A percentile compares a stretch with the other conserved stretches of the same genome.
These are phyloP conservation scores for Uria lomvia DNA, from an alignment of 2,113 vertebrate genomes.

Conservation along the genomic window DNA sequence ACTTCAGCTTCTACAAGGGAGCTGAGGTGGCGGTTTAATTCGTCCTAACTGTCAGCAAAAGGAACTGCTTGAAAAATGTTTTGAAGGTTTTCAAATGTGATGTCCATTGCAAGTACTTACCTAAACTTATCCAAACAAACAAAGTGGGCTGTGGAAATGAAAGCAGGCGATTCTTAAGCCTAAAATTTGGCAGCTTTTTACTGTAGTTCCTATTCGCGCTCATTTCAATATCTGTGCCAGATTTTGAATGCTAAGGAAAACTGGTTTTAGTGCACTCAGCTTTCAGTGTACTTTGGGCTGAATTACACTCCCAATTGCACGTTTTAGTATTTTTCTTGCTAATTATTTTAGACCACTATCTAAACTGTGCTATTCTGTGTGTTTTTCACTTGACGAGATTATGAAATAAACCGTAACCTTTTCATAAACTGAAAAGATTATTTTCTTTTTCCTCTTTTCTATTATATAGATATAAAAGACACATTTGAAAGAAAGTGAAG, in stretches of 20 bases:
- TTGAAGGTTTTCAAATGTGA: neutral
- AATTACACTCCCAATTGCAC: neutral
- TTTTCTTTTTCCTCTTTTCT: neutral
- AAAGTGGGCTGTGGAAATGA: neutral
- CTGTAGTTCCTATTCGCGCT: neutral
- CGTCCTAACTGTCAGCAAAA: neutral
- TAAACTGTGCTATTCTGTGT: neutral
- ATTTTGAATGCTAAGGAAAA: neutral
- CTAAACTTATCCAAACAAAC: neutral
- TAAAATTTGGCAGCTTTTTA: neutral
- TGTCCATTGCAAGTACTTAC: neutral
- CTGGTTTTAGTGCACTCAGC: neutral
- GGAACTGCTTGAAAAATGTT: neutral
- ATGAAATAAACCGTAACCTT: neutral
- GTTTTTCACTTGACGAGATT: neutral
- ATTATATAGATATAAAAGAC: neutral
- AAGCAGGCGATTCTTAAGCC: neutral
- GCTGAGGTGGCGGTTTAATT: neutral
- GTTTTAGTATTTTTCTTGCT: neutral
- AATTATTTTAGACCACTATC: neutral
- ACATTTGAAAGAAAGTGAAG: neutral
- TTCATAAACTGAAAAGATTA: neutral
- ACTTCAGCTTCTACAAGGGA: neutral
- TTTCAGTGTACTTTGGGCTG: neutral
- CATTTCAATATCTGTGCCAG: neutral